These are phyloP conservation scores for Microcebus tavaratra DNA, from an alignment of 2,113 vertebrate genomes.

Conservation along the genomic window DNA sequence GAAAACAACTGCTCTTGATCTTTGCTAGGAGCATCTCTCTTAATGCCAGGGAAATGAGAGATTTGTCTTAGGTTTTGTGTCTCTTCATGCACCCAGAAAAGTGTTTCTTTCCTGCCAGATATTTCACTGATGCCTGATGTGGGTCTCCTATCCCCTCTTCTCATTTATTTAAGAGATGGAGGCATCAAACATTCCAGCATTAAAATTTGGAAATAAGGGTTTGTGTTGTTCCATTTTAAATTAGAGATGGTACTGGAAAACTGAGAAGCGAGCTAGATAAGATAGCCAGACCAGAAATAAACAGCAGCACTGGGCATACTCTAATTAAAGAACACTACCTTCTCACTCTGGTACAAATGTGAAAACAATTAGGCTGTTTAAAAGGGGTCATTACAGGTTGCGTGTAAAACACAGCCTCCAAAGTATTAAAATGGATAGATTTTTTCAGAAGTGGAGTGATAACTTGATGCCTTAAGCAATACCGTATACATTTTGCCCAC, in stretches of 20 bases:
- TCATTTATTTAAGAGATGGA: constrained; percentile 47
- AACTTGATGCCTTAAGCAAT: neutral
- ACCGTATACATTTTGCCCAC: neutral
- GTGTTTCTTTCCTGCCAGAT: neutral
- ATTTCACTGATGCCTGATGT: neutral
- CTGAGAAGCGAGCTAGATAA: neutral
- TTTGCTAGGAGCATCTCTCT: neutral
- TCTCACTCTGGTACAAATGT: neutral
- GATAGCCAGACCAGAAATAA: neutral
- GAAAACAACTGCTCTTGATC: constrained; percentile 32
- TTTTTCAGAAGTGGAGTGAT: neutral
- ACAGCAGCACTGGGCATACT: neutral
- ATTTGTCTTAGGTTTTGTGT: neutral
- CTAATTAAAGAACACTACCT: constrained; percentile 4
- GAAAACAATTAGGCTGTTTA: neutral
- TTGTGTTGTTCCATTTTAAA: constrained; percentile 33
- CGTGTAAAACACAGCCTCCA: neutral
- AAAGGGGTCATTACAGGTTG: neutral
- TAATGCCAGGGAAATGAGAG: constrained; percentile 9
- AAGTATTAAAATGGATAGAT: neutral
- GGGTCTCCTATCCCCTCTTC: neutral
- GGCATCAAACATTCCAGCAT: constrained; percentile 2
- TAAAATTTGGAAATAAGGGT: constrained; percentile 41
- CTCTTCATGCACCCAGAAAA: neutral
- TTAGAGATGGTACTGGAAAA: constrained; percentile 30